A percentile compares a stretch with the other conserved stretches of the same genome.
These are phyloP conservation scores for Abscondita cerata DNA, from an alignment of 2,888 invertebrate genomes.

Conservation along the genomic window DNA sequence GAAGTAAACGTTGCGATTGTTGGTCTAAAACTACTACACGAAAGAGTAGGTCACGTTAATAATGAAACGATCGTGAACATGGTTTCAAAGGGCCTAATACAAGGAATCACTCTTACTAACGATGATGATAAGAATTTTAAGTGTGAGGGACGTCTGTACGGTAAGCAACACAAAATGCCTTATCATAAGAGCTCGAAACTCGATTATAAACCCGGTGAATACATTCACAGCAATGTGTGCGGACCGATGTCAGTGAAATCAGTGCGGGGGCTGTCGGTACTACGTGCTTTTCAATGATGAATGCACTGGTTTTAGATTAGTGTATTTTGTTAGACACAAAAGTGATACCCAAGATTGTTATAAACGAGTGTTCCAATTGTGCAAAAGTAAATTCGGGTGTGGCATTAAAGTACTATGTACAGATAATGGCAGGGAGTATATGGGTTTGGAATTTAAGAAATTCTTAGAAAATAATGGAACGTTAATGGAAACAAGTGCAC, in stretches of 20 bases:
- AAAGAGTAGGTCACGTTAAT: conserved; percentile 42
- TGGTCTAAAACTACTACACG: conserved; percentile 39
- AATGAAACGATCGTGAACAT: conserved; percentile 5
- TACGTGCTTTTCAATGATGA: conserved; percentile 37
- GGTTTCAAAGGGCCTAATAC: conserved; percentile 15
- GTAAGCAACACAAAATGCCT: conserved; percentile 35
- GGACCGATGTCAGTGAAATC: conserved; percentile 31
- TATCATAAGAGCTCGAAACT: conserved; percentile 8
- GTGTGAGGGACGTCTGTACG: conserved; percentile 36
- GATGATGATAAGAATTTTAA: too few species aligned
- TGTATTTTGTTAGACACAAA: conserved; percentile 35
- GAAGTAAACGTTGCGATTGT: background rate
- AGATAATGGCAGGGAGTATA: conserved; percentile 31
- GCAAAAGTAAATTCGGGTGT: conserved; percentile 16
- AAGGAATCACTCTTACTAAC: too few species aligned
- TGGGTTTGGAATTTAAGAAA: conserved; percentile 18
- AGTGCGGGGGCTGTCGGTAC: conserved; percentile 29
- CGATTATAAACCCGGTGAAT: conserved; percentile 19
- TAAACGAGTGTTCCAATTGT: conserved; percentile 1
- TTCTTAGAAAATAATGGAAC: conserved; percentile 40
- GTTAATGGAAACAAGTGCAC: conserved; percentile 33
- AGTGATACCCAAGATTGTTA: conserved; percentile 26
- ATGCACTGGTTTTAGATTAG: conserved; percentile 24
- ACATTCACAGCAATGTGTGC: conserved; percentile 33
- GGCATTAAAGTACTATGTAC: conserved; percentile 17